Conservation (phyloP, 1,140 invertebrate species). For the Anastatus disparis region DNA sequence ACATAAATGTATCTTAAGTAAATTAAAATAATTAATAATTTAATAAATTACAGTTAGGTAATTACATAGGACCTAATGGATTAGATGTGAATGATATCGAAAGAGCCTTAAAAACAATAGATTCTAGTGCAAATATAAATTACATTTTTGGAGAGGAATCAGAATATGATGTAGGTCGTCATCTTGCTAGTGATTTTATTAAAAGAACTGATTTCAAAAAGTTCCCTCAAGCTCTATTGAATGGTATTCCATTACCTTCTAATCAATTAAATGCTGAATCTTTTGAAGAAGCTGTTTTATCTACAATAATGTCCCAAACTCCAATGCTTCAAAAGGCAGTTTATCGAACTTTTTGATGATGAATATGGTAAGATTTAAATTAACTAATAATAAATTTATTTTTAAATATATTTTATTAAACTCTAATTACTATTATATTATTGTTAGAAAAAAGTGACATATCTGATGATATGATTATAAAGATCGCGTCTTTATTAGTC, state of each 20-base stretch:
- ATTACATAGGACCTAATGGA: slow-evolving; percentile 58
- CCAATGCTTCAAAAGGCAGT: slow-evolving; percentile 87
- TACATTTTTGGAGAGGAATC: slow-evolving; percentile 89
- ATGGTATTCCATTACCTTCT: slow-evolving; percentile 88
- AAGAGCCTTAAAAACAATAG: slow-evolving; percentile 75
- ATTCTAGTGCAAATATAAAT: slow-evolving; percentile 75
- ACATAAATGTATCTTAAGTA: slow-evolving; percentile 22
- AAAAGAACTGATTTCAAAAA: slow-evolving; percentile 80
- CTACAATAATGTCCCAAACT: slow-evolving; percentile 90
- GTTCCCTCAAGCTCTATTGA: slow-evolving; percentile 89
- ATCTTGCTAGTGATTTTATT: slow-evolving; percentile 86
- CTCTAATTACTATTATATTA: slow-evolving; percentile 28
- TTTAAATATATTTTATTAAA: slow-evolving; percentile 17
- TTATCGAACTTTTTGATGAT: slow-evolving; percentile 71
- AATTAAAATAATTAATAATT: neutral
- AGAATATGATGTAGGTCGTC: slow-evolving; percentile 90
- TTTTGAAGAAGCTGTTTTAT: slow-evolving; percentile 94
- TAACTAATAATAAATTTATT: slow-evolving; percentile 3
- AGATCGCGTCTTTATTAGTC: slow-evolving; percentile 76
- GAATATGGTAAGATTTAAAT: slow-evolving; percentile 63
- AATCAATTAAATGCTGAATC: slow-evolving; percentile 78
- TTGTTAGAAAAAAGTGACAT: slow-evolving; percentile 60
- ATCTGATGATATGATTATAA: slow-evolving; percentile 76
- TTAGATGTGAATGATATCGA: slow-evolving; percentile 76
- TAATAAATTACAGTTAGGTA: slow-evolving; percentile 50